Evolutionary conservation across 2,888 invertebrate genomes (phyloP), one percentile per base, ranked within the genome.

Genomic region (Pantelozetes paolii): DNA sequence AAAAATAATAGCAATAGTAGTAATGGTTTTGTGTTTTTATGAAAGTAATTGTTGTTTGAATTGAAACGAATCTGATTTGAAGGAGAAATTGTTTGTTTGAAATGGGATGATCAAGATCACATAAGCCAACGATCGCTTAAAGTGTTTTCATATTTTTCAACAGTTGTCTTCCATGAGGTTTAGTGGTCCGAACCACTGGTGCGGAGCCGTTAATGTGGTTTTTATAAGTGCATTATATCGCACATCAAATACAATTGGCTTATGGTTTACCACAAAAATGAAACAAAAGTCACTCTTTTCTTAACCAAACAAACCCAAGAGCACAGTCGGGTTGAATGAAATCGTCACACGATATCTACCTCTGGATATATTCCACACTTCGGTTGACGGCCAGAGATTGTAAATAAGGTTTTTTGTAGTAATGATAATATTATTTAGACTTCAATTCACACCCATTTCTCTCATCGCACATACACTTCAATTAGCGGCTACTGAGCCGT

Each of bases 251-350:
- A 20, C 62, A 28, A 62, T 62, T 30, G 32, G 20, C n/a, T n/a
- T n/a, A n/a, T n/a, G n/a, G n/a, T n/a, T n/a, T 18, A 18, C 28
- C 32, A 67, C 20, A 20, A 42, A 30, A 67, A 67, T 67, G 67
- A 67, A 67, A 67, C 67, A 67, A 67, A 67, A 40, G 67, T 67
- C 20, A 40, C 67, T 67, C 36, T 67, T 67, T 67, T 67, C 67
- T 67, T 67, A 67, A 11, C 32, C 67, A 67, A 67, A 67, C 67
- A 67, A 40, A 59, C 54, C 54, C 13, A 20, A 54, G 28, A 18
- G 13, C 13, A 67, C 9, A 20, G n/a, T 36, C 23, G 67, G 67
- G 36, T 67, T 67, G 67, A 67, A 40, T 62, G 62, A 62, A 62
- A 62, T 67, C 13, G 40, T 40, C 67, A 42, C 67, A 67, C 40